Evolutionary conservation across 2,888 invertebrate genomes (phyloP).

Genomic region (Tryphoninae sp.): DNA sequence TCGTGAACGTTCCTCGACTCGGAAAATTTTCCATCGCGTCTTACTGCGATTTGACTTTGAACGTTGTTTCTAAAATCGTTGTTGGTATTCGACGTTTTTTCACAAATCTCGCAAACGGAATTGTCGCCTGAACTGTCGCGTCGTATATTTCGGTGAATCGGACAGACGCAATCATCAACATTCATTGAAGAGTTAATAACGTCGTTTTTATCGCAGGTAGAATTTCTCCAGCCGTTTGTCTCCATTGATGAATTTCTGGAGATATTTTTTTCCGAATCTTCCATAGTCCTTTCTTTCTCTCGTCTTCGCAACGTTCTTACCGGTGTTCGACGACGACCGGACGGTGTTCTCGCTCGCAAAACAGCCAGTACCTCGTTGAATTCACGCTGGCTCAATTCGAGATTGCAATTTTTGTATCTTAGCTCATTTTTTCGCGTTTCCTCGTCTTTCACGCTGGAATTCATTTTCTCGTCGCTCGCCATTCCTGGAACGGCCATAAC

Average conservation of each 20-base stretch:
- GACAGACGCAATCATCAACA: slow-evolving; percentile 42
- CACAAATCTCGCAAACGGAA: slow-evolving; percentile 53
- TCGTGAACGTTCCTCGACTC: slow-evolving; percentile 1
- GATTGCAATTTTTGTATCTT: slow-evolving; percentile 78
- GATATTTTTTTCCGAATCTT: slow-evolving; percentile 38
- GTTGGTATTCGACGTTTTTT: slow-evolving; percentile 17
- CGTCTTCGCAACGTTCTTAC: slow-evolving; percentile 68
- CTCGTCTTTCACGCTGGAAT: slow-evolving; percentile 59
- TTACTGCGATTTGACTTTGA: background rate
- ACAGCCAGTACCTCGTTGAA: slow-evolving; percentile 81
- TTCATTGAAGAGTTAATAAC: background rate
- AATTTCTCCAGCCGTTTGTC: slow-evolving; percentile 11
- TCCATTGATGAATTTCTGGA: background rate
- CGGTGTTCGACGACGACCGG: slow-evolving; percentile 68
- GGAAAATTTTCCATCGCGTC: slow-evolving; percentile 52
- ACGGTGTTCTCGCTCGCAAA: slow-evolving; percentile 76
- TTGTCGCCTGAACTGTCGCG: slow-evolving; percentile 17
- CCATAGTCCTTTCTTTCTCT: slow-evolving; percentile 65
- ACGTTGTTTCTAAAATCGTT: background rate
- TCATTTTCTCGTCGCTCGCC: slow-evolving; percentile 69
- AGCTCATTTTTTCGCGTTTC: slow-evolving; percentile 66
- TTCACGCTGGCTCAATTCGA: slow-evolving; percentile 80
- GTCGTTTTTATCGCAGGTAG: too few species aligned
- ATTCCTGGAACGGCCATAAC: slow-evolving; percentile 74
- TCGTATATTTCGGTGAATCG: slow-evolving; percentile 56